Evolutionary conservation across 1,140 invertebrate species (phyloP).

Genomic region (Solenopsis invicta): DNA sequence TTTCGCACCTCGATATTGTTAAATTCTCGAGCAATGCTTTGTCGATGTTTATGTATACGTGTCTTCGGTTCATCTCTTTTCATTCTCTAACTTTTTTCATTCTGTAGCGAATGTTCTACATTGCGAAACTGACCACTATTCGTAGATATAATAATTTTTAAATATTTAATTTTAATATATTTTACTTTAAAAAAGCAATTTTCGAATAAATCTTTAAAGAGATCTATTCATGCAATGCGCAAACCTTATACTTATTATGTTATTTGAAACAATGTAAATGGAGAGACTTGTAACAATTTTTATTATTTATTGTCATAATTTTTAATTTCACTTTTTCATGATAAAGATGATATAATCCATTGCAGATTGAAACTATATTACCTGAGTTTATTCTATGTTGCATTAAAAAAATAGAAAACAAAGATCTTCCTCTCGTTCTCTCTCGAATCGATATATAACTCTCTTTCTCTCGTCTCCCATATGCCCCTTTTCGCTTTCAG

Average conservation of each 20-base stretch:
- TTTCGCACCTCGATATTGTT: conserved; percentile 24
- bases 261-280: neutral
- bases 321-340: neutral
- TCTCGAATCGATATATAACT: neutral
- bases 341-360: conserved; percentile 1
- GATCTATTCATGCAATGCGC: neutral
- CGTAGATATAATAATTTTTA: conserved; percentile 9
- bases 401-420: neutral
- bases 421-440: too few relatives aligned
- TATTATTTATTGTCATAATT: neutral
- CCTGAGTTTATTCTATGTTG: neutral
- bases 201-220: neutral
- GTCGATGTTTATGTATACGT: neutral
- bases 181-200: neutral
- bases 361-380: neutral
- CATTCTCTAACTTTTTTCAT: neutral
- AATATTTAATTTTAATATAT: neutral
- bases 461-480: neutral
- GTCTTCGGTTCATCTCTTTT: neutral
- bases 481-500: conserved; percentile 9
- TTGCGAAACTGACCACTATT: neutral
- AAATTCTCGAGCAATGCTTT: conserved; percentile 34
- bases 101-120: neutral
- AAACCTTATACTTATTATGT: neutral
- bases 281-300: neutral